Evolutionary conservation across 2,113 vertebrate genomes (phyloP).

Genomic region (Danionella cerebrum): DNA sequence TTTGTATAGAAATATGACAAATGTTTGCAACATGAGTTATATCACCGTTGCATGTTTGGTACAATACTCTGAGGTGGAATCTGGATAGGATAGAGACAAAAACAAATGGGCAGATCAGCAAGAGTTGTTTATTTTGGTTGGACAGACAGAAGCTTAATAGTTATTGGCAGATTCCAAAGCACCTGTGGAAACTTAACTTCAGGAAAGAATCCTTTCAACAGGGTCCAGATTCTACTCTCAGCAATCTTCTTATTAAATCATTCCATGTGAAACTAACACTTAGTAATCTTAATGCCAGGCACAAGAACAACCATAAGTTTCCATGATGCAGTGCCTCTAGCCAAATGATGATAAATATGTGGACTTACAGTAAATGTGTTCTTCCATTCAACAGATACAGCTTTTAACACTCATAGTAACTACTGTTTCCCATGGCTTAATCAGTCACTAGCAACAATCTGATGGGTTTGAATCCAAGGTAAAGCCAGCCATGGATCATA

Average conservation of each 20-base stretch:
- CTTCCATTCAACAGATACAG: no score
- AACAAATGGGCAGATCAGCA: neutral
- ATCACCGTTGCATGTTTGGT: no score
- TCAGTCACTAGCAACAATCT: no score
- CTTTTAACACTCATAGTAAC: no score
- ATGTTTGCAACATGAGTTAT: no score
- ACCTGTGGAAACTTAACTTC: neutral
- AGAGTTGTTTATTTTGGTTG: neutral
- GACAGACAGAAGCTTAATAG: neutral
- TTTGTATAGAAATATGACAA: no score
- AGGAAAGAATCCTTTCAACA: neutral
- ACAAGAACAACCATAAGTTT: constrained; percentile 93
- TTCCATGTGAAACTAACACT: constrained; percentile 56
- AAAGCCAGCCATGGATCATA: no score
- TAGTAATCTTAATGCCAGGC: constrained; percentile 78
- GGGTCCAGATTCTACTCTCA: neutral
- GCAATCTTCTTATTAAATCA: neutral
- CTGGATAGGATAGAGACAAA: neutral
- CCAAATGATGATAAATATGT: constrained; percentile 75
- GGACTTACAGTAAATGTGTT: constrained; percentile 64
- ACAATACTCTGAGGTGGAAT: no score
- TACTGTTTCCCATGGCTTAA: no score
- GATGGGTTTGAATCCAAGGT: no score
- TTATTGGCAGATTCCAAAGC: neutral
- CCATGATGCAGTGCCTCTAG: constrained; percentile 84